Base-by-base conservation (phyloP, 2,797 vertebrate genomes). In the Pangasius mekongensis region DNA sequence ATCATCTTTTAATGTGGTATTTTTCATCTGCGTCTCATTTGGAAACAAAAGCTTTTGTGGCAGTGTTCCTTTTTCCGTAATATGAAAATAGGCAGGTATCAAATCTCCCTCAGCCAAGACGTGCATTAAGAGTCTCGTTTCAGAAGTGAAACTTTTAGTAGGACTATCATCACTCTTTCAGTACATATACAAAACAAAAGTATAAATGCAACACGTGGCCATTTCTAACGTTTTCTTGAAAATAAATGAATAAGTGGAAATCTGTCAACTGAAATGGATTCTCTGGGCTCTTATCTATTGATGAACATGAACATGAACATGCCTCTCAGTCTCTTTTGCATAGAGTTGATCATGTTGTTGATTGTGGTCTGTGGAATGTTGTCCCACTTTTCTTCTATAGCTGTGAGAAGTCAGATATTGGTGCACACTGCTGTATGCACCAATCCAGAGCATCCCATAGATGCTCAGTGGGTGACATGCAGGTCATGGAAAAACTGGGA, bases 11-110 rank as follows among this genome's bases (percentile, higher is more conserved):
- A 95, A 95, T 95, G 94, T 94, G 92, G 93, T 94, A 94, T 95
- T 95, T 95, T 96, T 96, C 94, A 96, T 96, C 95, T 95, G 95
- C 92, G 92, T 95, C 93, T 95, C 92, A 94, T 90, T 87, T 87
- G 78, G 83, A 81, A 88, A 81, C 71, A 67, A 58, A 88, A 87
- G 88, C 14, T 14, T 86, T 54, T 56, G 56, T 84, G 78, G 33
- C 74, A 54, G 39, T 83, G 87, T 58, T 83, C 54, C 36, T 89
- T 89, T 89, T 93, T 94, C 90, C 89, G 91, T 82, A 85, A 92
- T 92, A 94, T 94, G 93, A 94, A 94, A 94, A 93, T 54, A 67
- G 81, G 83, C 89, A 91, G 93, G 92, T 91, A 94, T 93, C 93
- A 91, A 88, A 93, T 95, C 90, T 94, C 89, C 90, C 90, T 89